phyloP scores from a whole-genome alignment of 2,113 vertebrate species.

The Leptobrachium leishanense region DNA sequence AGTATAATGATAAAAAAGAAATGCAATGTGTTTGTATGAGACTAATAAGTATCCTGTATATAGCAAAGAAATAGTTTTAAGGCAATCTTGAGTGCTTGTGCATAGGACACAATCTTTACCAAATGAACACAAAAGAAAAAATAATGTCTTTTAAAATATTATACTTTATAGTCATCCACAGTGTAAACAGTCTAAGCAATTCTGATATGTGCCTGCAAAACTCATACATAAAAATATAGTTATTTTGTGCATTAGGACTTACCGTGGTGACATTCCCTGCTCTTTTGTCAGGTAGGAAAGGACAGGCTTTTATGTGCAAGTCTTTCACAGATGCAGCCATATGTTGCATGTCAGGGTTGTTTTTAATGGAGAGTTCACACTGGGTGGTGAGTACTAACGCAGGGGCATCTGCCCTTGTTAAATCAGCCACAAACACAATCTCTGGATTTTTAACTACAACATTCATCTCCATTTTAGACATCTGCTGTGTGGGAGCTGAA shows the following conservation, averaged over 20 bases:
- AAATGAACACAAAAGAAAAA: no score
- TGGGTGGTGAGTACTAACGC: conserved; percentile 89
- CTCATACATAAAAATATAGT: no score
- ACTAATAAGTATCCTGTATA: no score
- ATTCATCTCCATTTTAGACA: conserved; percentile 80
- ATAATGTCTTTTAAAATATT: no score
- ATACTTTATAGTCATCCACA: no score
- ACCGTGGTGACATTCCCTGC: conserved; percentile 82
- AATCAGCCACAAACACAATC: conserved; percentile 94
- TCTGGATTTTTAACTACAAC: conserved; percentile 88
- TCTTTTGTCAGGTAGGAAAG: conserved; percentile 83
- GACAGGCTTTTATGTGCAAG: conserved; percentile 87
- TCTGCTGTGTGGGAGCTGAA: conserved; percentile 64
- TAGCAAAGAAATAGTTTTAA: no score
- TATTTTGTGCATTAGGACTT: conserved; percentile 48
- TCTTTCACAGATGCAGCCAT: conserved; percentile 85
- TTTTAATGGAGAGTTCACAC: conserved; percentile 82
- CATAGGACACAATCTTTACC: no score
- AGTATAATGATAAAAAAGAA: no score
- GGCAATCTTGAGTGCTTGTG: no score
- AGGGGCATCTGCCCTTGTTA: conserved; percentile 87
- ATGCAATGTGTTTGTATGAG: no score
- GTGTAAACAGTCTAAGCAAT: no score
- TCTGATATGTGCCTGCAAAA: no score
- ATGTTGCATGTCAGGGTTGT: conserved; percentile 64